Evolutionary conservation across 2,113 vertebrate genomes (phyloP), one percentile per base, ranked within the genome.

Genomic region (Leucopsar rothschildi): DNA sequence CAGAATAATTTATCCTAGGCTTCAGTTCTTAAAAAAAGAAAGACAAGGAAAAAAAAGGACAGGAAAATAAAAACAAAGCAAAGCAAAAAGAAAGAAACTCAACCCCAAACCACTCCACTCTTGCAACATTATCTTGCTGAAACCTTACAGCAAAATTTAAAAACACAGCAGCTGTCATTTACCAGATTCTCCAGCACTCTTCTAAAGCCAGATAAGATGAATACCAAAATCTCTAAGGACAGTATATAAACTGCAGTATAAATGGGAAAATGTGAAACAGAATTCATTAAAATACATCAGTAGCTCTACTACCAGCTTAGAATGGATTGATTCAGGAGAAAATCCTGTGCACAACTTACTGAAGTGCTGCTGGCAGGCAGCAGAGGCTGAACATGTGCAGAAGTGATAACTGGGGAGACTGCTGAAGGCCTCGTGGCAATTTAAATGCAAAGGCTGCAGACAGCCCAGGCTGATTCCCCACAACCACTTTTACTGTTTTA

Each of bases 261-360:
- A 97, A 93, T 89, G 91, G 77, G 63, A 89, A 96, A 92, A 90
- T 87, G 88, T 87, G 95, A 93, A 94, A 92, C 55, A 89, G 93
- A 92, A 96, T 92, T 93, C 91, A 87, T 95, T 93, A 95, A 92
- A 93, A 94, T 76, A 93, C 70, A 96, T 91, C 92, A 92, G 81
- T 73, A 82, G 77, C 84, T 94, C 92, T 83, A 85, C 92, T 81
- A 82, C 82, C 6, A 21, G 91, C 91, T 90, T 42, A 80, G 87
- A 71, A 94, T 52, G 92, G 84, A 88, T 89, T 92, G 94, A 96
- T 86, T 93, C 81, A 88, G 70, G 75, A 95, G 91, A 73, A 97
- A 97, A 96, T 95, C 96, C 92, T 86, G 84, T 55, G 73, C 87
- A 86, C 86, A 96, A 96, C 55, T 94, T 56, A 40, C 57, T 80